Conservation (phyloP, 92 coral and sea anemone species). For the Palythoa grandis region DNA sequence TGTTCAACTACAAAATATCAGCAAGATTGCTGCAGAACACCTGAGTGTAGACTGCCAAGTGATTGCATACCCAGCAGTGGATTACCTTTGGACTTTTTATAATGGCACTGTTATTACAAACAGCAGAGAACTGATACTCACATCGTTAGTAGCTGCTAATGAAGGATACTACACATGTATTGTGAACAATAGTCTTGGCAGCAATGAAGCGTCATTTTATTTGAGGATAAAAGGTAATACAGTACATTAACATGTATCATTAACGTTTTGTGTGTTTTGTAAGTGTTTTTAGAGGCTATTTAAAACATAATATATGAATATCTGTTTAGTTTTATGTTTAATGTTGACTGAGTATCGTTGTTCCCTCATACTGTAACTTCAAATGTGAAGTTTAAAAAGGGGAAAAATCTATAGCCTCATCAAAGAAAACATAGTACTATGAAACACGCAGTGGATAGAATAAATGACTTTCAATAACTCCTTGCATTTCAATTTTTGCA, state of each 20-base stretch:
- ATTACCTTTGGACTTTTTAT: conserved; percentile 71
- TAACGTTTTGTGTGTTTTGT: too few relatives aligned
- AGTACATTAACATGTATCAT: not conserved
- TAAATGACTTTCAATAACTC: too few relatives aligned
- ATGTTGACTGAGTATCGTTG: too few relatives aligned
- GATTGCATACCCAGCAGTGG: conserved; percentile 74
- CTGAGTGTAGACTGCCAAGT: conserved; percentile 70
- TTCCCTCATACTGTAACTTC: too few relatives aligned
- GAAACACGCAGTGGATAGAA: too few relatives aligned
- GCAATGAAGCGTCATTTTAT: conserved; percentile 54
- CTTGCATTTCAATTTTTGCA: too few relatives aligned
- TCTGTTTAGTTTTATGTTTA: too few relatives aligned
- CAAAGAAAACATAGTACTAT: too few relatives aligned
- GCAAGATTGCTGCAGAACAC: conserved; percentile 48
- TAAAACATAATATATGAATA: too few relatives aligned
- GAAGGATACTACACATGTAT: conserved; percentile 80
- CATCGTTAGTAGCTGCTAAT: conserved; percentile 44
- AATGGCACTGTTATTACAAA: conserved; percentile 51
- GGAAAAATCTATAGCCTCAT: too few relatives aligned
- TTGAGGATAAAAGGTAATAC: conserved; percentile 63
- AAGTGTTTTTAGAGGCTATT: too few relatives aligned
- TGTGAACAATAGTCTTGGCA: conserved; percentile 76
- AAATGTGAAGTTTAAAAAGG: too few relatives aligned
- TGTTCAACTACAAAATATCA: conserved; percentile 51
- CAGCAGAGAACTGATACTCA: conserved; percentile 38